These are phyloP conservation scores for Geococcyx californianus DNA, from an alignment of 2,113 vertebrate species.

Conservation along the genomic window DNA sequence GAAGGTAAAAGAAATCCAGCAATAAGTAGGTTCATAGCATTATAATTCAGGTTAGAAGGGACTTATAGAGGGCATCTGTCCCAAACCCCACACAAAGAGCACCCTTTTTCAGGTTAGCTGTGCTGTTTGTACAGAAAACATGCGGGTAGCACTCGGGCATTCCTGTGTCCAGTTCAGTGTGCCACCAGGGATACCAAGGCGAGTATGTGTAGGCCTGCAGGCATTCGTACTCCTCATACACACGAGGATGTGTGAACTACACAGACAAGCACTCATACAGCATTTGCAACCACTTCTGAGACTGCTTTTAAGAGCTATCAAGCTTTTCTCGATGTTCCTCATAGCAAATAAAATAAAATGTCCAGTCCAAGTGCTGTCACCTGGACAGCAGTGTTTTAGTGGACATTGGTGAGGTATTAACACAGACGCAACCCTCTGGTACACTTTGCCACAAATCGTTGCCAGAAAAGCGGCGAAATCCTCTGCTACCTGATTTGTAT, in stretches of 20 bases:
- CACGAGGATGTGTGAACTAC: background rate
- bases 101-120: background rate
- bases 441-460: background rate
- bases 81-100: background rate
- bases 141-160: background rate
- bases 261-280: rapidly evolving
- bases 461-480: background rate
- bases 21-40: background rate
- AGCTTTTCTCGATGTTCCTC: background rate
- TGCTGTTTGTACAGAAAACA: background rate
- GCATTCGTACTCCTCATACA: background rate
- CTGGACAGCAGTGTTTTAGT: rapidly evolving
- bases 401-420: background rate
- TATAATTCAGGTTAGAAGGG: background rate
- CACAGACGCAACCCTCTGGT: background rate
- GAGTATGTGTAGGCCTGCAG: rapidly evolving
- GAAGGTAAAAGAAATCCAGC: background rate
- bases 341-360: background rate
- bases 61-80: background rate
- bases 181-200: background rate
- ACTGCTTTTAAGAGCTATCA: background rate
- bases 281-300: background rate
- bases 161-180: background rate
- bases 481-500: background rate
- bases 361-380: background rate